A percentile compares a stretch with the other conserved stretches of the same genome.
phyloP scores from a whole-genome alignment of 2,113 vertebrate genomes.

The Leptobrachium leishanense region DNA sequence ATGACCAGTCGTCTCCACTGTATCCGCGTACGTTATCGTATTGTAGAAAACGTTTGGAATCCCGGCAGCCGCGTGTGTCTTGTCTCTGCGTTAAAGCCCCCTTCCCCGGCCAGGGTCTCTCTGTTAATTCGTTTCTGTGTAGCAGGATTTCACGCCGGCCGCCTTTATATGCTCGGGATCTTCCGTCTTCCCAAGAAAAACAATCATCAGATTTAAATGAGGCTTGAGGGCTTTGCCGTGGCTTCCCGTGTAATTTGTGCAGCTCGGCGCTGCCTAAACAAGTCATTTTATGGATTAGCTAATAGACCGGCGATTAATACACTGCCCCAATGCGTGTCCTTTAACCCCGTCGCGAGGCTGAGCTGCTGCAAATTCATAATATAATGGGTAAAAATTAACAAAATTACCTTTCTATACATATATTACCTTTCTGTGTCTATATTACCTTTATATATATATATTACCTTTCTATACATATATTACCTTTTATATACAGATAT shows the following conservation, averaged over 20 bases:
- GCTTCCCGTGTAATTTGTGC: not conserved
- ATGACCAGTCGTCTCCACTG: no score
- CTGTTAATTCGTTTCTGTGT: not conserved
- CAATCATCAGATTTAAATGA: constrained; percentile 7
- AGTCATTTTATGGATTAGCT: constrained; percentile 17
- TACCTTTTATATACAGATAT: no score
- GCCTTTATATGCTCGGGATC: not conserved
- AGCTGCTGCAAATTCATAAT: no score
- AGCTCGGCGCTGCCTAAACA: constrained; percentile 10
- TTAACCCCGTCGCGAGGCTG: not conserved
- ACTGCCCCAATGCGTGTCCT: not conserved
- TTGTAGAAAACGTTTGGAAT: no score
- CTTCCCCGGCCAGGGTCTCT: not conserved
- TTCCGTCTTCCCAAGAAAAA: not conserved
- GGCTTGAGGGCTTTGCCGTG: constrained; percentile 18
- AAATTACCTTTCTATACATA: no score
- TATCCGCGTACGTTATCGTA: no score
- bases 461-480: no score
- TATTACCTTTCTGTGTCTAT: no score
- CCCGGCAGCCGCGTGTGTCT: not conserved
- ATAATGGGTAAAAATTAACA: no score
- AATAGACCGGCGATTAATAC: constrained; percentile 2
- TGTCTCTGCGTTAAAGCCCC: not conserved
- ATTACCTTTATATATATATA: no score
- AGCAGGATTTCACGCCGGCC: not conserved